phyloP scores from a whole-genome alignment of 2,888 invertebrate species.

The Eupeodes luniger region DNA sequence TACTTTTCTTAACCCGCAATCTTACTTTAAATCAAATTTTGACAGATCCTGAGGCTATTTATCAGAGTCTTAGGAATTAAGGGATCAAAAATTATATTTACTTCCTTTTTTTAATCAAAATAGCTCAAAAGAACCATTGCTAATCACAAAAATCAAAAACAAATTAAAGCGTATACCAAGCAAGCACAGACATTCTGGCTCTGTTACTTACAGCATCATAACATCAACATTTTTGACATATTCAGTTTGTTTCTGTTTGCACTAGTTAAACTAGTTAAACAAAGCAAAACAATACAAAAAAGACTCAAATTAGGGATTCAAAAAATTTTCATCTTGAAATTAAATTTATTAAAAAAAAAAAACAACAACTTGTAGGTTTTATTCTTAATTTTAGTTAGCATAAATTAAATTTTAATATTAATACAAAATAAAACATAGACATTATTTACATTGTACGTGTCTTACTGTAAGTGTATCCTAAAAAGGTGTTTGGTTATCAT shows the following conservation, averaged over 20 bases:
- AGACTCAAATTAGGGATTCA: constrained; percentile 29
- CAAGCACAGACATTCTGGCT: constrained; percentile 49
- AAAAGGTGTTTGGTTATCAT: constrained; percentile 74
- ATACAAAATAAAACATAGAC: constrained; percentile 26
- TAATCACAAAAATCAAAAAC: constrained; percentile 28
- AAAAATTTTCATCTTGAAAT: constrained; percentile 3
- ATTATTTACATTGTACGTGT: constrained; percentile 64
- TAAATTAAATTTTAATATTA: not conserved
- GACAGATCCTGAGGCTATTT: too few species aligned
- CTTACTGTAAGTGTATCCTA: constrained; percentile 63
- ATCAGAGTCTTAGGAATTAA: too few species aligned
- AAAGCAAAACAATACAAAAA: constrained; percentile 43
- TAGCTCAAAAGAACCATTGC: constrained; percentile 54
- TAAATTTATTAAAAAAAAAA: constrained; percentile 57
- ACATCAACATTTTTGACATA: constrained; percentile 18
- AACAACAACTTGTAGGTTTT: constrained; percentile 47
- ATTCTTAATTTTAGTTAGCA: constrained; percentile 38
- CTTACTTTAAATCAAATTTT: too few species aligned
- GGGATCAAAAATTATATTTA: not conserved
- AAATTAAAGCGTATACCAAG: constrained; percentile 17
- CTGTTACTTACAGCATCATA: constrained; percentile 74
- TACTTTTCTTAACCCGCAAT: too few species aligned
- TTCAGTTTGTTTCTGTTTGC: constrained; percentile 26
- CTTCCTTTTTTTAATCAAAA: not conserved
- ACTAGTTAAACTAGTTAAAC: constrained; percentile 73